Conservation (phyloP, 2,113 vertebrate species). For the Nematolebias whitei region DNA sequence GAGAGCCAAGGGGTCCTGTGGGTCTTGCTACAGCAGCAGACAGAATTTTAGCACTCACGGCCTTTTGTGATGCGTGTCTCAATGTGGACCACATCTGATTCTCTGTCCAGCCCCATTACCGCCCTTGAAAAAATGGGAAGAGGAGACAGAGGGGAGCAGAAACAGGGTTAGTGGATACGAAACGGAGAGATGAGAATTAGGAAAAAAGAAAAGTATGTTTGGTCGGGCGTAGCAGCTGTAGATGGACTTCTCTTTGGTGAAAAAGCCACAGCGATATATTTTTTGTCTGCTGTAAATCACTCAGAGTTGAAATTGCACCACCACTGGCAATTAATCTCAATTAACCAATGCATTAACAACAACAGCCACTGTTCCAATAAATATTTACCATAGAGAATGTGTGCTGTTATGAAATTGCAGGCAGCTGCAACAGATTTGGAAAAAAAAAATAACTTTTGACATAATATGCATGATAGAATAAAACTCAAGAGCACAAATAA, state of each 20-base stretch:
- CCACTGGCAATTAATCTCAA: conserved; percentile 59
- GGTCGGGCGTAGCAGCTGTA: conserved; percentile 19
- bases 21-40: conserved; percentile 45
- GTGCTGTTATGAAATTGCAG: conserved; percentile 26
- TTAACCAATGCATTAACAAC: conserved; percentile 38
- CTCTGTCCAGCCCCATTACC: conserved; percentile 90
- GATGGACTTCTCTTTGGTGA: conserved; percentile 35
- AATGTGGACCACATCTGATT: conserved; percentile 93
- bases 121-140: conserved; percentile 82
- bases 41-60: conserved; percentile 85
- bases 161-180: conserved; percentile 38
- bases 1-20: conserved; percentile 65
- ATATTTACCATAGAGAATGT: conserved; percentile 35
- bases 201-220: conserved; percentile 11
- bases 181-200: conserved; percentile 30
- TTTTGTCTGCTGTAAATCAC: conserved; percentile 41
- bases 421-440: conserved; percentile 28
- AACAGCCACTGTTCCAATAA: conserved; percentile 37
- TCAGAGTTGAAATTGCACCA: conserved; percentile 27
- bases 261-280: conserved; percentile 37
- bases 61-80: conserved; percentile 89
- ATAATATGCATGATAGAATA: conserved; percentile 33
- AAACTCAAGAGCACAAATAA: conserved; percentile 49
- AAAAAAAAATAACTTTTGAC: conserved; percentile 41
- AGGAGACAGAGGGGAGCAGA: conserved; percentile 44